Evolutionary conservation across 2,888 invertebrate genomes (phyloP).

Genomic region (Ceramica pisi): DNA sequence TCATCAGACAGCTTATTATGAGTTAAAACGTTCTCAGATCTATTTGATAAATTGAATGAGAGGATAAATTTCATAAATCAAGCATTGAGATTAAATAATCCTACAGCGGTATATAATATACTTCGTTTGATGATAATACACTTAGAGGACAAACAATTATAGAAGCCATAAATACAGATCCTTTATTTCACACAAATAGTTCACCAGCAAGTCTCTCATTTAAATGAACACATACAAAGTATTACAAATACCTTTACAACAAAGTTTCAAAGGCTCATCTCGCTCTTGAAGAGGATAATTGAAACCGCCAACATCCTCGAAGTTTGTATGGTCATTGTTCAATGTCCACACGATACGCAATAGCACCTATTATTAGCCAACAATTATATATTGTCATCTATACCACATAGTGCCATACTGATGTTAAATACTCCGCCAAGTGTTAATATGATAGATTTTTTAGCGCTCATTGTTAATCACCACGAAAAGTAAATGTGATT

Average conservation of each 20-base stretch:
- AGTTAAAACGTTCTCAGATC: slow-evolving; percentile 24
- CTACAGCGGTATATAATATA: neutral
- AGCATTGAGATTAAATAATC: slow-evolving; percentile 2
- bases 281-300: slow-evolving; percentile 57
- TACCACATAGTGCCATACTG: slow-evolving; percentile 39
- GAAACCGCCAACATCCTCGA: slow-evolving; percentile 56
- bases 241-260: slow-evolving; percentile 17
- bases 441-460: slow-evolving; percentile 72
- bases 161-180: slow-evolving; percentile 22
- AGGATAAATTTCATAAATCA: slow-evolving; percentile 36
- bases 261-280: slow-evolving; percentile 57
- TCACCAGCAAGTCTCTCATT: slow-evolving; percentile 12
- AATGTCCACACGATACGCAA: slow-evolving; percentile 57
- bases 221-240: slow-evolving; percentile 37
- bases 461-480: slow-evolving; percentile 78
- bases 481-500: slow-evolving; percentile 77
- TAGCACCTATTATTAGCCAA: slow-evolving; percentile 65
- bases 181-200: slow-evolving; percentile 22
- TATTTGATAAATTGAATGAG: slow-evolving; percentile 24
- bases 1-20: slow-evolving; percentile 41
- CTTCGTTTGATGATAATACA: neutral
- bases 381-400: slow-evolving; percentile 69
- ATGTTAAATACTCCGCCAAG: slow-evolving; percentile 49
- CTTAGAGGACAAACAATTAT: slow-evolving; percentile 5
- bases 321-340: slow-evolving; percentile 50